Evolutionary conservation across 2,113 vertebrate species (phyloP).

Genomic region (Pandion haliaetus): DNA sequence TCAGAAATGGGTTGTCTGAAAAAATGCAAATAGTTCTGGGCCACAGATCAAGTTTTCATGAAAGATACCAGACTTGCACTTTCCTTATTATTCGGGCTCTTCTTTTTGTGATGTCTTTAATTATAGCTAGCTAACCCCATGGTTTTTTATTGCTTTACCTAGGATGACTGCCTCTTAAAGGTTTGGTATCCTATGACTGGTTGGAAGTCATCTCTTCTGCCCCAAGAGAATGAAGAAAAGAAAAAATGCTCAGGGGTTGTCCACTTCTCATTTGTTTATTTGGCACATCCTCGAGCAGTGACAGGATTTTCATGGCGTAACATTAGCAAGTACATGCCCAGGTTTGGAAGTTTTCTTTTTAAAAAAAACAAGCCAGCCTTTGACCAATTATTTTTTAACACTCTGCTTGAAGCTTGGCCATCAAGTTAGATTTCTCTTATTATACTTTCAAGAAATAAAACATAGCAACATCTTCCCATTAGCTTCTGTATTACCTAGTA

Average conservation of each 20-base stretch:
- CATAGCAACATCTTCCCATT: not conserved
- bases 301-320: conserved; percentile 97
- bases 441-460: not conserved
- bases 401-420: not conserved
- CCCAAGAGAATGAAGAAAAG: conserved; percentile 86
- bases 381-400: not conserved
- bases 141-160: conserved; percentile 8
- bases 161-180: conserved; percentile 98
- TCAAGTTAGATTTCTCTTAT: not conserved
- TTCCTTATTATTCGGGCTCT: not conserved
- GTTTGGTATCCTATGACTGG: conserved; percentile 96
- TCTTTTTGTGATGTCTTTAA: not conserved
- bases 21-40: not conserved
- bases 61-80: not conserved
- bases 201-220: conserved; percentile 94
- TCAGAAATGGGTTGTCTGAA: not conserved
- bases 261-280: conserved; percentile 93
- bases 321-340: conserved; percentile 98
- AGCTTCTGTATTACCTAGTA: not conserved
- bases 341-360: conserved; percentile 54
- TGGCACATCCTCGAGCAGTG: conserved; percentile 94
- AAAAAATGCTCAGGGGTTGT: conserved; percentile 68
- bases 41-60: not conserved
- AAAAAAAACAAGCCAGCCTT: not conserved
- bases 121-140: not conserved